These are phyloP conservation scores for Conus canariensis DNA, from an alignment of 2,888 invertebrate genomes.

Conservation along the genomic window DNA sequence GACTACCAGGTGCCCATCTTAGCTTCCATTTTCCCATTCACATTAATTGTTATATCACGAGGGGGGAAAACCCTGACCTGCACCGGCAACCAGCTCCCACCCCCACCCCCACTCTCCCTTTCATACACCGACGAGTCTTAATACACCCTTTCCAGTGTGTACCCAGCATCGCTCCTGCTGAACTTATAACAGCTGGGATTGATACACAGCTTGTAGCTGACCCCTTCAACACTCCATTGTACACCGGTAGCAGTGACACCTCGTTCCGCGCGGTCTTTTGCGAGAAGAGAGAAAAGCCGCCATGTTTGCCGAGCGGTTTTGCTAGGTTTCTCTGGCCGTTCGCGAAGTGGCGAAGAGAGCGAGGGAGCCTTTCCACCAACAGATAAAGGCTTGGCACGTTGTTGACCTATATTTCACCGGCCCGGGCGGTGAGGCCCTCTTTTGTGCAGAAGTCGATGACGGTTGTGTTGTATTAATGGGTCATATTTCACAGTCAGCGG, in stretches of 20 bases:
- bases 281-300: neutral
- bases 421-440: neutral
- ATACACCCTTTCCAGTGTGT: neutral
- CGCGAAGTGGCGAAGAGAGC: neutral
- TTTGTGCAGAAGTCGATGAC: neutral
- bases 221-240: neutral
- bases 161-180: neutral
- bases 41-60: no score
- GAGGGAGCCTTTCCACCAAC: neutral
- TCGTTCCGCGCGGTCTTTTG: neutral
- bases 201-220: neutral
- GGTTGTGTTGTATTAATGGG: neutral
- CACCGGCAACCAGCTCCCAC: neutral
- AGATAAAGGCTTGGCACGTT: neutral
- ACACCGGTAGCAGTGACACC: neutral
- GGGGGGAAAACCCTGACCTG: neutral
- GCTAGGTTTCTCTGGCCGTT: neutral
- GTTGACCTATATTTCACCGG: conserved; percentile 6
- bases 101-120: neutral
- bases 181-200: neutral
- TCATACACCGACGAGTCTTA: neutral
- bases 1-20: no score
- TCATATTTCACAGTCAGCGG: neutral
- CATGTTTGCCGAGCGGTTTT: neutral
- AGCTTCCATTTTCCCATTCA: no score